A percentile compares a stretch with the other conserved stretches of the same genome.
phyloP scores from a whole-genome alignment of 2,113 vertebrate genomes.

The Lutjanus erythropterus region DNA sequence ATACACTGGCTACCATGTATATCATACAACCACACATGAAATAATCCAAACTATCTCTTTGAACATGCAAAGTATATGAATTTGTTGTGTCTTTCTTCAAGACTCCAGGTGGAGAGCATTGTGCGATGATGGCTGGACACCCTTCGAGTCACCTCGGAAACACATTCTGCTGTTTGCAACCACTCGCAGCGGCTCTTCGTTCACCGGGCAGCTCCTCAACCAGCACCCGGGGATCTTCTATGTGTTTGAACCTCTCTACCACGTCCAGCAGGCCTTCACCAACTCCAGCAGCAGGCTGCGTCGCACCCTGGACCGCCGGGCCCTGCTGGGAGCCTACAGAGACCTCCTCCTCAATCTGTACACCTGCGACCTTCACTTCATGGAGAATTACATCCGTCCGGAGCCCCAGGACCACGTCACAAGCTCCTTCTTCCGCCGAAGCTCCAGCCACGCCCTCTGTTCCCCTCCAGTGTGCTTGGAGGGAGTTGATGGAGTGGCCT shows the following conservation, averaged over 20 bases:
- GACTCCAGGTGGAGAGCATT: conserved; percentile 79
- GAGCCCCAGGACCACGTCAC: conserved; percentile 84
- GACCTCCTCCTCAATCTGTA: conserved; percentile 88
- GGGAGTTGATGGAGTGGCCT: not conserved
- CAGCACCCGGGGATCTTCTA: conserved; percentile 87
- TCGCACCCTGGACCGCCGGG: conserved; percentile 75
- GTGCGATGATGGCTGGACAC: conserved; percentile 76
- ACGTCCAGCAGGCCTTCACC: conserved; percentile 85
- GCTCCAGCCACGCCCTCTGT: conserved; percentile 87
- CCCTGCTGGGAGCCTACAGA: conserved; percentile 84
- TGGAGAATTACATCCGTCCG: conserved; percentile 86
- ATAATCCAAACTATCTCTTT: too few species aligned
- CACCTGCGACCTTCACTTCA: conserved; percentile 84
- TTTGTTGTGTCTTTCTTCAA: conserved; percentile 44
- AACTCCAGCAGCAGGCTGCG: conserved; percentile 82
- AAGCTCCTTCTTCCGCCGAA: conserved; percentile 82
- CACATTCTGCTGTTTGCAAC: conserved; percentile 88
- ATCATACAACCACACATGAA: too few species aligned
- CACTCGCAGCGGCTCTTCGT: conserved; percentile 88
- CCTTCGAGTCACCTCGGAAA: conserved; percentile 64
- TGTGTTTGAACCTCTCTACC: conserved; percentile 88
- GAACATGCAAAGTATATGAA: too few species aligned
- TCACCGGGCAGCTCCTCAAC: conserved; percentile 88
- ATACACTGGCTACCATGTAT: too few species aligned
- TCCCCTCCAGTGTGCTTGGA: conserved; percentile 83